Base-by-base conservation (phyloP, 2,797 vertebrate species). In the Cirrhinus mrigala region DNA sequence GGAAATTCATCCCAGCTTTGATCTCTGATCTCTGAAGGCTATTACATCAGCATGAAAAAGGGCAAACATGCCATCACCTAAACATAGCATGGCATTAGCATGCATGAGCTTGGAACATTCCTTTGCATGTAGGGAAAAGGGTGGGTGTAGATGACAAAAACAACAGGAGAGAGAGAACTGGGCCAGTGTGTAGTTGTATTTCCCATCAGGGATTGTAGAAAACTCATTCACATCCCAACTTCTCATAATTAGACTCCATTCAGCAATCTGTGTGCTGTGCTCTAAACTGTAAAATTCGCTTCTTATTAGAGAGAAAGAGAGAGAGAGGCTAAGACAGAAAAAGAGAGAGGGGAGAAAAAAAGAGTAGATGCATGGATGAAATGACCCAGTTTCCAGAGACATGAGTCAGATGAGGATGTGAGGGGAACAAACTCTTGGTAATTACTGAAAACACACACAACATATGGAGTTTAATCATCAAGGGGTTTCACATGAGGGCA, bases 321-420 rank as follows among this genome's bases (percentile, higher is more conserved):
- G 20, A n/a, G 3, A 64, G 12, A 64, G 44, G 9, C 8, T 9
- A 9, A 46, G 44, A 46, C 8, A 46, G 44, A 46, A 9, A 46
- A 0, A 73, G n/a, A 48, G 11, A n/a, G 18, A 66, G 29, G 3
- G 5, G 33, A n/a, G n/a, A 29, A n/a, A 16, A 50, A 18, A 52
- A 74, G 64, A 62, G 37, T 15, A 69, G 15, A 78, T 9, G 20
- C 2, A 52, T 37, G 76, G 11, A 71, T 87, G 33, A 66, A 29
- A 85, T 90, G 92, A 89, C 88, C 90, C 74, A 90, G 64, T 87
- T 89, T 86, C 77, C 79, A 70, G 68, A 83, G 74, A 58, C 44
- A 29, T 48, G 76, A 50, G 54, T 86, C 58, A 81, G 64, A 66
- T 48, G 62, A 66, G 70, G 54, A 62, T 64, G 73, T 78, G 64